Evolutionary conservation across 2,797 vertebrate genomes (phyloP).

Genomic region (Gymnopithys bicolor): DNA sequence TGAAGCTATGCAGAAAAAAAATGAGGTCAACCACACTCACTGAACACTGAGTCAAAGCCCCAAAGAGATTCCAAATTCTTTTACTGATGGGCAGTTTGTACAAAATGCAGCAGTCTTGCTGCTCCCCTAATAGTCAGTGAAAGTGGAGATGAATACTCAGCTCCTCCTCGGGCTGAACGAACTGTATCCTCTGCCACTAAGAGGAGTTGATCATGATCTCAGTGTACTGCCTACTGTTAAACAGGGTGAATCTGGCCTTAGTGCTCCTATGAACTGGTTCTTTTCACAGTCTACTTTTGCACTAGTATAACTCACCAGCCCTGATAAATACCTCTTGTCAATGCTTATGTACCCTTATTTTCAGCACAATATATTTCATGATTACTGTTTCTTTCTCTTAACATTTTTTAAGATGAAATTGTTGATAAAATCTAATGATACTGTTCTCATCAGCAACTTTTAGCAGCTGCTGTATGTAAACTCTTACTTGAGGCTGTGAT

Average conservation of each 20-base stretch:
- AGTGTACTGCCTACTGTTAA: neutral
- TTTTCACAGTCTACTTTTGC: neutral
- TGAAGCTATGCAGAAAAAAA: neutral
- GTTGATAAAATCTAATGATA: neutral
- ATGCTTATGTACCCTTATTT: neutral
- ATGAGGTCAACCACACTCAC: neutral
- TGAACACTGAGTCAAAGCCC: neutral
- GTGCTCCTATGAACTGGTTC: neutral
- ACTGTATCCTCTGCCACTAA: neutral
- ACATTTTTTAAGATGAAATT: neutral
- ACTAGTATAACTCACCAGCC: neutral
- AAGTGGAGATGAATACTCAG: neutral
- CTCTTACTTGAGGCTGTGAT: neutral
- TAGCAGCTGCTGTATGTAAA: constrained; percentile 12
- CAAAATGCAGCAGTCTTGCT: neutral
- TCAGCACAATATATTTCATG: neutral
- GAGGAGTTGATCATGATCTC: neutral
- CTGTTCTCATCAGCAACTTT: constrained; percentile 3
- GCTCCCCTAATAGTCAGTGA: neutral
- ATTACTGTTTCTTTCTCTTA: neutral
- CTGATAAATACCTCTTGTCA: neutral
- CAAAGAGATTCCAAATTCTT: neutral
- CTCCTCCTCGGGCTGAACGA: neutral
- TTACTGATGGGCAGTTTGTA: neutral
- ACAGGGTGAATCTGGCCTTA: neutral